Percentiles rank a stretch among this genome's conserved stretches.
phyloP scores from a whole-genome alignment of 2,797 vertebrate genomes.

The Leptodactylus fallax region DNA sequence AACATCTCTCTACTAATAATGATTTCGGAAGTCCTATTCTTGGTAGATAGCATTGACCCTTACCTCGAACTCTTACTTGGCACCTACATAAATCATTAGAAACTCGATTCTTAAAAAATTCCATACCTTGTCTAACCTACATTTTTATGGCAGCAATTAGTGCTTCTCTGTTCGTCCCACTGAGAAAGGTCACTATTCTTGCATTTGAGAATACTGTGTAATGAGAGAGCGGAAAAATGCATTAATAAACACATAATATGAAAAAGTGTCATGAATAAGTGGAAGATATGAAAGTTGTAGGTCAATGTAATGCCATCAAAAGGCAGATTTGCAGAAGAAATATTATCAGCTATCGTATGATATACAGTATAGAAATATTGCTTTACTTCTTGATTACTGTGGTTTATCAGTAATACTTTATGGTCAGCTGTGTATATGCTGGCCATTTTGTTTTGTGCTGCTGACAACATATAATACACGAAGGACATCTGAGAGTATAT shows the following conservation, averaged over 20 bases:
- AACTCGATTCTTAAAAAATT: conserved; percentile 51
- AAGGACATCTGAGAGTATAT: not conserved
- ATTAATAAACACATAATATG: conserved; percentile 47
- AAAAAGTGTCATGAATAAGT: conserved; percentile 39
- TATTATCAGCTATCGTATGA: not conserved
- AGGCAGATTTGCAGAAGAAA: conserved; percentile 28
- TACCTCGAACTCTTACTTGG: conserved; percentile 42
- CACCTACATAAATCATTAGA: conserved; percentile 61
- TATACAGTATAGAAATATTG: not conserved
- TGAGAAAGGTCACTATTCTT: conserved; percentile 54
- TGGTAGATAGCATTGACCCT: conserved; percentile 32
- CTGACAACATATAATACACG: not conserved
- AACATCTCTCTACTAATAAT: conserved; percentile 39
- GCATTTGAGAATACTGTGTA: conserved; percentile 39
- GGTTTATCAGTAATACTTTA: not conserved
- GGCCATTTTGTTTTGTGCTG: conserved; percentile 3
- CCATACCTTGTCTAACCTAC: conserved; percentile 55
- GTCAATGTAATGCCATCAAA: conserved; percentile 25
- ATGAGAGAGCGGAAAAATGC: conserved; percentile 37
- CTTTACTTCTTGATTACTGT: not conserved
- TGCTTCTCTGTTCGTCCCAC: conserved; percentile 21
- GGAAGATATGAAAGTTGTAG: conserved; percentile 10
- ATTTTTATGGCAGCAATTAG: conserved; percentile 59
- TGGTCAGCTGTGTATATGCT: not conserved
- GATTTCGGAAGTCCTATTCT: conserved; percentile 35